Evolutionary conservation across 2,888 invertebrate genomes (phyloP).

Genomic region (Caradrina kadenii): DNA sequence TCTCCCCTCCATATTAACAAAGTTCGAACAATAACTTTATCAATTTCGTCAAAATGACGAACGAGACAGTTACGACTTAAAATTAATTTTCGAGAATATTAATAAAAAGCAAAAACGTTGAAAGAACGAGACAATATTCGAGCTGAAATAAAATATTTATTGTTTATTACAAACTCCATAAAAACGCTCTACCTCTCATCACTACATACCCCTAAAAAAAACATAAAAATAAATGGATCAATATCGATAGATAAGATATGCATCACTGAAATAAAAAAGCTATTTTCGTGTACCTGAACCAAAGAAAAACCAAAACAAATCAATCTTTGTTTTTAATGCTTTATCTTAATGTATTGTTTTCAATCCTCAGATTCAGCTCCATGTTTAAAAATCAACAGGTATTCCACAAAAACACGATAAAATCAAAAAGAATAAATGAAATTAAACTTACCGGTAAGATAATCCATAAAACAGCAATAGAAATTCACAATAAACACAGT

Average conservation of each 20-base stretch:
- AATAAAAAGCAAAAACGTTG: neutral
- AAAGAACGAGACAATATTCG: neutral
- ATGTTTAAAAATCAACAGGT: slow-evolving; percentile 65
- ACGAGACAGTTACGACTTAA: neutral
- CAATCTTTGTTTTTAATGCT: slow-evolving; percentile 19
- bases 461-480: slow-evolving; percentile 48
- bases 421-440: slow-evolving; percentile 26
- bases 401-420: slow-evolving; percentile 19
- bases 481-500: slow-evolving; percentile 56
- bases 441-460: slow-evolving; percentile 56
- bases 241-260: slow-evolving; percentile 2
- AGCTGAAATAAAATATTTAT: too few relatives aligned
- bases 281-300: neutral
- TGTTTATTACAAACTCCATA: neutral
- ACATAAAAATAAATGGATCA: slow-evolving; percentile 9
- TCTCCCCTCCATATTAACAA: neutral
- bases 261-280: slow-evolving; percentile 9
- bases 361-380: slow-evolving; percentile 20
- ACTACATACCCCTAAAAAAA: neutral
- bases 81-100: neutral
- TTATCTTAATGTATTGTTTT: slow-evolving; percentile 35
- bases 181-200: neutral
- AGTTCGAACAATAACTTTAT: slow-evolving; percentile 8
- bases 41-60: neutral
- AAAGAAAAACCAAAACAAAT: slow-evolving; percentile 16